Evolutionary conservation across 2,888 invertebrate genomes (phyloP), one percentile per base, ranked within the genome.

Genomic region (Petrolisthes cinctipes): DNA sequence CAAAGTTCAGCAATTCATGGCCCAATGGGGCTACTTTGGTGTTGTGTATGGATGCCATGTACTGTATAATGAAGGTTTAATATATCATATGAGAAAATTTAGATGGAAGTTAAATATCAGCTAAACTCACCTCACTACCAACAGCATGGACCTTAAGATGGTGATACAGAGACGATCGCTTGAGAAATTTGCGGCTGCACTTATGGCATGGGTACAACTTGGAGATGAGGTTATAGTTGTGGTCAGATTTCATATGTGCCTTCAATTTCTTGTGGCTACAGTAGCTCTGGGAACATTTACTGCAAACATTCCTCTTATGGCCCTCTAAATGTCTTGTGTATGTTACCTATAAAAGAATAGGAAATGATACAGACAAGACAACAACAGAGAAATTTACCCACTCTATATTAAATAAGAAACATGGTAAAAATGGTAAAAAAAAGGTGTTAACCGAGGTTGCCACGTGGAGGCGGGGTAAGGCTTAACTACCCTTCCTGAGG

Each of bases 141-240:
- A 90, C 86, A 6, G 92, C 92, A 91, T 92, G 92, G 20, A 87
- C 86, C 79, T 91, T 91, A 20, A 91, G 86, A 89, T 92, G 92
- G 75, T 90, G 89, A 86, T 91, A 91, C 1, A 92, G 89, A 0
- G 92, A 91, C 0, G 87, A 83, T 84, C 91, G 91, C 82, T 92
- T 91, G n/a, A 90, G 85, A 88, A 92, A 92, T 51, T 84, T 88
- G 79, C 91, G 91, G 11, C 90, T 90, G 89, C 92, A 92, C 84
- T 90, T 91, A 14, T 89, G 82, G 86, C 92, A 92, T 11, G 87
- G 89, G 78, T 92, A 91, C 51, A 91, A 85, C 66, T 92, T 91
- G 20, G 91, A 91, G 4, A 91, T 89, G 37, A 91, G 91, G 57
- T 82, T 87, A 73, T 91, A 87, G 71, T 91, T 91, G 86, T 92